Conservation (phyloP, 2,797 vertebrate species). For the Toxotes lorentzi region DNA sequence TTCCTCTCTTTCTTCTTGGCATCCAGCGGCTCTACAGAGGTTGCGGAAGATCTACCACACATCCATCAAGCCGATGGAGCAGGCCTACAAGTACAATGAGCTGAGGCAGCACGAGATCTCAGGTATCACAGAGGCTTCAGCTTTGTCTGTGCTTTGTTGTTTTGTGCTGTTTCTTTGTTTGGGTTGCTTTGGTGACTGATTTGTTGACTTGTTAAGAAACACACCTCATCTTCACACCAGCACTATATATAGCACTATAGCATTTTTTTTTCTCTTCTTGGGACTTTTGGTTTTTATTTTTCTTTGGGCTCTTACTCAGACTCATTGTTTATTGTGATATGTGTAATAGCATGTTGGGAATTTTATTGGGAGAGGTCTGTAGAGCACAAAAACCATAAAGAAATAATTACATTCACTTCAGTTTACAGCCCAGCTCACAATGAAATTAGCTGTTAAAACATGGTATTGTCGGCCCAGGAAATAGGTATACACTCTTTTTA, state of each 20-base stretch:
- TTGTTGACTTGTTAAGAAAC: constrained; percentile 49
- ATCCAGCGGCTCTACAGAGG: constrained; percentile 89
- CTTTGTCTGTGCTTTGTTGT: constrained; percentile 30
- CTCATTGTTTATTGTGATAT: constrained; percentile 1
- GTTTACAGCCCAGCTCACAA: not conserved
- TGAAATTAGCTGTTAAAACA: not conserved
- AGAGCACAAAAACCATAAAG: not conserved
- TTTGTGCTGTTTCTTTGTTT: constrained; percentile 63
- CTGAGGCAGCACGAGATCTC: constrained; percentile 98
- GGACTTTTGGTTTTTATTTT: not conserved
- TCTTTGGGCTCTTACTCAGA: not conserved
- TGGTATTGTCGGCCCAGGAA: not conserved
- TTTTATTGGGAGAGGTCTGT: not conserved
- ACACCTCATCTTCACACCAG: constrained; percentile 27
- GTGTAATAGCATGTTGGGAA: not conserved
- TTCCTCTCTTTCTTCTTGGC: constrained; percentile 1
- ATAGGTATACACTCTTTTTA: not conserved
- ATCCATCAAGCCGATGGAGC: constrained; percentile 97
- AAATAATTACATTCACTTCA: not conserved
- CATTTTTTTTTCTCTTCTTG: not conserved
- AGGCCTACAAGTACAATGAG: constrained; percentile 98
- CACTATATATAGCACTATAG: not conserved
- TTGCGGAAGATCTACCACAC: constrained; percentile 96
- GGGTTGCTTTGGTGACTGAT: constrained; percentile 60
- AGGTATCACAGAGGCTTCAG: constrained; percentile 82